phyloP scores from a whole-genome alignment of 2,888 invertebrate genomes.

The Thymelicus sylvestris region DNA sequence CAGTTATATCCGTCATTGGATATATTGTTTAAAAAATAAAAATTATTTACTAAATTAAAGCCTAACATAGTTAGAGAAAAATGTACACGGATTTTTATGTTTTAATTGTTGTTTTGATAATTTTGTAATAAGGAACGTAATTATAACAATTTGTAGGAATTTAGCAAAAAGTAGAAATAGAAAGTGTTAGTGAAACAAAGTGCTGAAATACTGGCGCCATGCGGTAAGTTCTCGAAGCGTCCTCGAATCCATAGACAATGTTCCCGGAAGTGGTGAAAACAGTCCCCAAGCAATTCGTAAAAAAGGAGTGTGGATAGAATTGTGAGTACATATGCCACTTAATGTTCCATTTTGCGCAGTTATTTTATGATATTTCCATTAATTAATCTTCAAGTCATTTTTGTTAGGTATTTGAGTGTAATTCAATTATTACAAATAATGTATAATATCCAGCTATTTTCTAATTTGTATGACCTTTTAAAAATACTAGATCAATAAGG shows the following conservation, averaged over 20 bases:
- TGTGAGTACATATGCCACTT: conserved; percentile 24
- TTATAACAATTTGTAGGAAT: conserved; percentile 13
- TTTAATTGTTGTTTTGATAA: too few species aligned
- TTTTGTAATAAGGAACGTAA: conserved; percentile 12
- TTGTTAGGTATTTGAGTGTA: too few species aligned
- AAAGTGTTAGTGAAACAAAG: conserved; percentile 17
- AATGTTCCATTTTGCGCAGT: conserved; percentile 24
- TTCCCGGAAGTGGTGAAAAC: conserved; percentile 3
- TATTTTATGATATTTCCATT: too few species aligned
- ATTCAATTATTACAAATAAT: too few species aligned
- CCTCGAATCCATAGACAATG: conserved; percentile 4
- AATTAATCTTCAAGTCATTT: too few species aligned
- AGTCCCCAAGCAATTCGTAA: conserved; percentile 9
- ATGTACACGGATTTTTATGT: too few species aligned
- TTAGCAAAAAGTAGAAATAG: conserved; percentile 6
- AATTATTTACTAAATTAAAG: too few species aligned
- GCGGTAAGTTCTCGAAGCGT: conserved; percentile 29
- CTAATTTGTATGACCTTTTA: neutral
- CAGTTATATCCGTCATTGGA: neutral
- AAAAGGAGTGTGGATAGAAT: conserved; percentile 17
- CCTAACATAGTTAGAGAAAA: too few species aligned
- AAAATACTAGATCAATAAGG: neutral
- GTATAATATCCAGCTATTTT: neutral
- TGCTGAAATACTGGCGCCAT: conserved; percentile 30
- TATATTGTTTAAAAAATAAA: too few species aligned